Conservation (phyloP, 2,113 vertebrate species). For the Poeciliopsis retropinna region DNA sequence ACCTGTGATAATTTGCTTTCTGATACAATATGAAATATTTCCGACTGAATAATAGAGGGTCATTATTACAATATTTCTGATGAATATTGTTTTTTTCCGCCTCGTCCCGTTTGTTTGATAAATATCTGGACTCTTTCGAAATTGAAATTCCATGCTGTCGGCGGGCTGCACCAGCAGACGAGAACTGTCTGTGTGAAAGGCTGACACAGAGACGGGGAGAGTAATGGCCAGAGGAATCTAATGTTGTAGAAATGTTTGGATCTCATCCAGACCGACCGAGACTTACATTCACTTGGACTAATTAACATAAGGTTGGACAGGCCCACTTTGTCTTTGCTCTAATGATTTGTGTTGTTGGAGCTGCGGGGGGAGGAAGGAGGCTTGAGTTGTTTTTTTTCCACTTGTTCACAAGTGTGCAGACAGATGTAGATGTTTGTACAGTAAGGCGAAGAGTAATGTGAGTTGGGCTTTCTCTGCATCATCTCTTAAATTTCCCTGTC, state of each 20-base stretch:
- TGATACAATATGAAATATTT: not conserved
- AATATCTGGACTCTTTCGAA: not conserved
- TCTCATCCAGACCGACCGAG: constrained; percentile 52
- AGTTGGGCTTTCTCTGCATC: not conserved
- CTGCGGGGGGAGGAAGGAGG: constrained; percentile 23
- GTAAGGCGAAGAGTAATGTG: not conserved
- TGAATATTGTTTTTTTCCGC: not conserved
- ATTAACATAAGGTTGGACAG: constrained; percentile 59
- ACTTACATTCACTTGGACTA: constrained; percentile 50
- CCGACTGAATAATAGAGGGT: not conserved
- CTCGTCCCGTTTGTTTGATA: not conserved
- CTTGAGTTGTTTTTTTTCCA: not conserved
- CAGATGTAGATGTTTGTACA: not conserved
- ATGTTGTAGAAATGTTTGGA: constrained; percentile 69
- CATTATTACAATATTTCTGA: not conserved
- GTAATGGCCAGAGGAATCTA: constrained; percentile 55
- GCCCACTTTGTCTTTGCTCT: constrained; percentile 40
- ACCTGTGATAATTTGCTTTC: not conserved
- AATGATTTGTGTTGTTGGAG: constrained; percentile 38
- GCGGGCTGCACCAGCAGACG: constrained; percentile 8
- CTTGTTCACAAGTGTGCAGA: not conserved
- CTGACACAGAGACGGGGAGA: constrained; percentile 37
- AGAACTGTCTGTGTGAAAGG: constrained; percentile 34
- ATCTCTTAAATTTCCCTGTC: not conserved
- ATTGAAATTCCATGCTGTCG: constrained; percentile 22